These are phyloP conservation scores for Philonicus albiceps DNA, from an alignment of 2,888 invertebrate species.

Conservation along the genomic window DNA sequence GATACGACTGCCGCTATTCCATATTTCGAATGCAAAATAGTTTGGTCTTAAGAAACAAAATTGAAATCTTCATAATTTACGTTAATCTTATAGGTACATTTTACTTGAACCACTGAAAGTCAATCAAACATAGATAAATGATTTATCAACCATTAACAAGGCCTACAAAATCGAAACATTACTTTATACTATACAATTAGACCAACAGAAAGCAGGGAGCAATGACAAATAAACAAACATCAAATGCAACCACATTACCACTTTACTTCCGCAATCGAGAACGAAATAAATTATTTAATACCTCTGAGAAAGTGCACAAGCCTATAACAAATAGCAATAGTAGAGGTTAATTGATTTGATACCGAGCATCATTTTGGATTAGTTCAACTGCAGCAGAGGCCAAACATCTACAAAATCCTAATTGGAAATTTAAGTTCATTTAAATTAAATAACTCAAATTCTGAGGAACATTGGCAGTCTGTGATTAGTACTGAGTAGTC, in stretches of 20 bases:
- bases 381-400: neutral
- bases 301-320: neutral
- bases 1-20: too few species aligned
- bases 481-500: neutral
- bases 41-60: too few species aligned
- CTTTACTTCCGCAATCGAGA: neutral
- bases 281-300: neutral
- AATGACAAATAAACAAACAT: neutral
- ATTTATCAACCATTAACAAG: neutral
- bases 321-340: neutral
- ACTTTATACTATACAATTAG: neutral
- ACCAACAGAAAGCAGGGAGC: neutral
- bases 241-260: neutral
- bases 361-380: neutral
- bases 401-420: neutral
- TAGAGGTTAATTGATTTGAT: neutral
- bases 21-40: too few species aligned
- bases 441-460: neutral
- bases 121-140: neutral
- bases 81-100: neutral
- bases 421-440: neutral
- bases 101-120: neutral
- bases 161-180: neutral
- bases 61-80: neutral
- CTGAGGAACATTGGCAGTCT: neutral